A percentile compares a stretch with the other conserved stretches of the same genome.
Conservation (phyloP, 2,113 vertebrate species). For the Azemiops feae region DNA sequence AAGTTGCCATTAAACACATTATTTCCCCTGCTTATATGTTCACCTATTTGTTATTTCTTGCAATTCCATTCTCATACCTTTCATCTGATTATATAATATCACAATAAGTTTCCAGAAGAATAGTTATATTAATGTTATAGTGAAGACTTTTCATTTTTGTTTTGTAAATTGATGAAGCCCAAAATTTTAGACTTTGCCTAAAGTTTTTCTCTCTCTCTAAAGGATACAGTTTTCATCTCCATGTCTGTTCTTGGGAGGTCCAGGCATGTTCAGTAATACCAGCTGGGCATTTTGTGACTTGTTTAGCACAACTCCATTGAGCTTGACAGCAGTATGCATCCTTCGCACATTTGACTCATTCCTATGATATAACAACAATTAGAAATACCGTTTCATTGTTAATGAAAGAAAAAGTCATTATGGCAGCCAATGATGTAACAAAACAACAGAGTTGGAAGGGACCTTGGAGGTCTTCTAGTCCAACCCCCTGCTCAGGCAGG, state of each 20-base stretch:
- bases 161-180: not conserved
- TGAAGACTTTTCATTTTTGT: not conserved
- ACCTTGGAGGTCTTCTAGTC: too few species aligned
- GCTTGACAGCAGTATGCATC: constrained; percentile 95
- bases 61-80: not conserved
- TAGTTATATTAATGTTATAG: not conserved
- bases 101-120: not conserved
- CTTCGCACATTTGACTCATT: constrained; percentile 94
- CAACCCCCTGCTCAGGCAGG: too few species aligned
- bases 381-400: not conserved
- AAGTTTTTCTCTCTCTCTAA: not conserved
- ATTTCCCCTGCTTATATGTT: not conserved
- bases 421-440: not conserved
- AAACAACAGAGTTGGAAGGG: too few species aligned
- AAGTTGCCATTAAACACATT: not conserved
- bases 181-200: not conserved
- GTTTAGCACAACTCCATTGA: constrained; percentile 88
- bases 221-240: constrained; percentile 99
- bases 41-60: not conserved
- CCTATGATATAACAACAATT: constrained; percentile 60
- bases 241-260: constrained; percentile 85
- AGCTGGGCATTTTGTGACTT: constrained; percentile 91
- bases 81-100: not conserved
- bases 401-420: not conserved
- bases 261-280: constrained; percentile 95